phyloP scores from a whole-genome alignment of 2,888 invertebrate species.

The Coremacera marginata region DNA sequence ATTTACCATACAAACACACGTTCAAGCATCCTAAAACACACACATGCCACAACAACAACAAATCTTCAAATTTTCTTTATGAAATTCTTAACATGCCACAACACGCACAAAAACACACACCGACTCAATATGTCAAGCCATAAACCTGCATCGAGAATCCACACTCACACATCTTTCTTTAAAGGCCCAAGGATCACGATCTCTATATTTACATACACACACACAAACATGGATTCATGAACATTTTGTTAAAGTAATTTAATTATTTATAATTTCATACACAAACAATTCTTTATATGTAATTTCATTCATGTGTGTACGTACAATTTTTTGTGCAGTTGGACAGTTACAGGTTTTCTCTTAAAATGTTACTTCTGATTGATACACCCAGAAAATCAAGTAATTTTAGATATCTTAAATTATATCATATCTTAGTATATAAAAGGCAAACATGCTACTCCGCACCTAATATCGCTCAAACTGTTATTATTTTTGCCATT shows the following conservation, averaged over 20 bases:
- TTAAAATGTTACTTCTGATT: background rate
- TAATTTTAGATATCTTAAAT: background rate
- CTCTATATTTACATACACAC: background rate
- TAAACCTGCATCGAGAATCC: background rate
- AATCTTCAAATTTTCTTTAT: background rate
- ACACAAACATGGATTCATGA: constrained; percentile 6
- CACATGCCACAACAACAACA: background rate
- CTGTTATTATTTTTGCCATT: no score
- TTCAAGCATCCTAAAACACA: no score
- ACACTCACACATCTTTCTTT: background rate
- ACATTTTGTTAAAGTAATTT: constrained; percentile 15
- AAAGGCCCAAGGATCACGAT: background rate
- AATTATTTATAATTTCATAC: constrained; percentile 18
- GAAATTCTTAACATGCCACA: background rate
- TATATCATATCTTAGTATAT: no score
- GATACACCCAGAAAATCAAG: background rate
- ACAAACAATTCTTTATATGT: background rate
- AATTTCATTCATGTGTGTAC: background rate
- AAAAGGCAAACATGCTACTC: no score
- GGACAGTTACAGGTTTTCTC: constrained; percentile 9
- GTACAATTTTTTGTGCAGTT: constrained; percentile 14
- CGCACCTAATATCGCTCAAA: no score
- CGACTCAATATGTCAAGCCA: no score
- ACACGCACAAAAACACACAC: constrained; percentile 1
- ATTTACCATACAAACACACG: background rate